Percentiles rank a stretch among this genome's conserved stretches.
Evolutionary conservation across 2,797 vertebrate species (phyloP).

Genomic region (Lepus oiostolus): DNA sequence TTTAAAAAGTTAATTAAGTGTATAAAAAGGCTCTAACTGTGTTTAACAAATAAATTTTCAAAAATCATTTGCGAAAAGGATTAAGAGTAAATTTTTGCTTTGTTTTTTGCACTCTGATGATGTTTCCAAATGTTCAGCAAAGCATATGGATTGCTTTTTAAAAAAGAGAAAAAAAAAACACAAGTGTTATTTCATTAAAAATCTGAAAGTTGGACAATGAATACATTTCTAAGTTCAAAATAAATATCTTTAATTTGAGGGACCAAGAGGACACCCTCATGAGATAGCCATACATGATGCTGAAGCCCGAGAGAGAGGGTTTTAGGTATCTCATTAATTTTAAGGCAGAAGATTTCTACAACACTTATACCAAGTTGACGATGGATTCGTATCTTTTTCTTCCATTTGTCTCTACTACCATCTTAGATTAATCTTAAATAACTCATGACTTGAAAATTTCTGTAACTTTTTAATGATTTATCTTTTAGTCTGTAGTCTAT

Average conservation of each 20-base stretch:
- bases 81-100: background rate
- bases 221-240: conserved; percentile 21
- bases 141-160: background rate
- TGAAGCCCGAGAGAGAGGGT: background rate
- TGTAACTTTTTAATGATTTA: background rate
- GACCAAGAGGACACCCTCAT: background rate
- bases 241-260: background rate
- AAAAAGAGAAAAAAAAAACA: background rate
- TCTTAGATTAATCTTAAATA: conserved; percentile 8
- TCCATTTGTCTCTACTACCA: background rate
- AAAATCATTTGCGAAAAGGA: background rate
- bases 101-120: background rate
- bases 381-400: background rate
- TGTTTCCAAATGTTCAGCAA: conserved; percentile 28
- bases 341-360: background rate
- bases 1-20: conserved; percentile 20
- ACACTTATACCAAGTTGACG: background rate
- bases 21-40: conserved; percentile 4
- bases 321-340: background rate
- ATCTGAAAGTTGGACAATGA: conserved; percentile 27
- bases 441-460: conserved; percentile 29
- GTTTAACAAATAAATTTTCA: conserved; percentile 49
- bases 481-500: background rate
- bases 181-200: conserved; percentile 53
- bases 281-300: background rate